Evolutionary conservation across 2,888 invertebrate genomes (phyloP), one percentile per base, ranked within the genome.

Genomic region (Mactromeris polynyma): DNA sequence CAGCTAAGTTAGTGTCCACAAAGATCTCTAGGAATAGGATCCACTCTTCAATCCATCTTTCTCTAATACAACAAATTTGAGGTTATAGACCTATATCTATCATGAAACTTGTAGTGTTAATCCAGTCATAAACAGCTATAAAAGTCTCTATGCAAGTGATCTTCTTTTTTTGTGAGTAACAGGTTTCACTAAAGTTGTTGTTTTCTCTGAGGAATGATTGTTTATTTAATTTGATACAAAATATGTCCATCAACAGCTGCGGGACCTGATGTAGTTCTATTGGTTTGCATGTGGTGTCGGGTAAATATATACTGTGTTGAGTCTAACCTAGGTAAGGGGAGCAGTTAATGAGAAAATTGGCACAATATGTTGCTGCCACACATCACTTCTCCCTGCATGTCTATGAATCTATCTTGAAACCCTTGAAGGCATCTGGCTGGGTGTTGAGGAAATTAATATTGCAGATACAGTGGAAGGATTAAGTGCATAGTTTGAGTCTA

Each of bases 341-440:
- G 2, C 0, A 33, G 73, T 73, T 73, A 83, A 83, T 83, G 42
- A 69, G 31, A 33, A 73, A 83, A 83, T 83, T 83, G 83, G 83
- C 73, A 83, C 46, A 83, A 46, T 42, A 83, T 83, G 73, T 79
- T 73, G 83, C 17, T 73, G 31, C 6, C 36, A 73, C 73, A 73
- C 73, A 73, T 73, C 36, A 33, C 73, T 73, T 33, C 33, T 73
- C 73, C 33, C 73, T 73, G 73, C 73, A 73, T 73, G 73, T 73
- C 58, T 64, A 33, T 21, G 1, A 33, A 33, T 36, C 73, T 36
- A 73, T 73, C 73, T 26, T 36, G 73, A 17, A 58, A 73, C 19
- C 36, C 73, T 73, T 73, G 73, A 73, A 36, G 73, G 73, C 73
- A 36, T 73, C 73, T 73, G 73, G 73, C 36, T 14, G 17, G 33